Evolutionary conservation across 2,113 vertebrate genomes (phyloP), one percentile per base, ranked within the genome.

Genomic region (Gymnarchus niloticus): DNA sequence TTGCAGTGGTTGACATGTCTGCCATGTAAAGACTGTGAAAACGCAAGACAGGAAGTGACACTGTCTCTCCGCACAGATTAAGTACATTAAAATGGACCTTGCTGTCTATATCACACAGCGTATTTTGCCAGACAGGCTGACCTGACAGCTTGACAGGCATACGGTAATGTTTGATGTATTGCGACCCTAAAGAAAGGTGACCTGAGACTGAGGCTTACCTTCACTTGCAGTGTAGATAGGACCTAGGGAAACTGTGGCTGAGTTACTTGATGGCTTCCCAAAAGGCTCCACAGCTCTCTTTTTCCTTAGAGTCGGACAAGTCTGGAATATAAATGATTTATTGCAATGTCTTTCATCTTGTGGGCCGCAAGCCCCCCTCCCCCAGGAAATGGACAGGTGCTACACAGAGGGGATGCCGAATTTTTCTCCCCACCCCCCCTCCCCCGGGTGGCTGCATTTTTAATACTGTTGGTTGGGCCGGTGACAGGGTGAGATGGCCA

Each of bases 221-320:
- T 88, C 56, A 21, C n/a, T 44, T n/a, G 84, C 86, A 0, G 88
- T 93, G 84, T 90, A 92, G 51, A 96, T 88, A 41, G 95, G 94
- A 81, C 94, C 95, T 0, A 92, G 80, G n/a, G 95, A 90, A 52
- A 95, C 59, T 2, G 94, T 93, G 25, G 94, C 92, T 3, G 93
- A 91, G 1, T 93, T 91, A 0, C 25, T 59, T 44, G 88, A 85
- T 69, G 90, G 84, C 17, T 87, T 3, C 57, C 89, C 91, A 48
- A 90, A 91, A 44, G 91, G 86, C 23, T 83, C 83, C 57, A 87
- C 14, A 7, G 88, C 87, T 84, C 93, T 90, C 90, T 77, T 94
- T 86, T 89, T 92, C 59, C 85, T 87, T 86, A 87, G 90, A 0
- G 0, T 48, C 7, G 7, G 86, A 86, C 95, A 95, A 57, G 2